Percentiles rank a stretch among this genome's conserved stretches.
Evolutionary conservation across 2,113 vertebrate genomes (phyloP).

Genomic region (Sigmodon hispidus): DNA sequence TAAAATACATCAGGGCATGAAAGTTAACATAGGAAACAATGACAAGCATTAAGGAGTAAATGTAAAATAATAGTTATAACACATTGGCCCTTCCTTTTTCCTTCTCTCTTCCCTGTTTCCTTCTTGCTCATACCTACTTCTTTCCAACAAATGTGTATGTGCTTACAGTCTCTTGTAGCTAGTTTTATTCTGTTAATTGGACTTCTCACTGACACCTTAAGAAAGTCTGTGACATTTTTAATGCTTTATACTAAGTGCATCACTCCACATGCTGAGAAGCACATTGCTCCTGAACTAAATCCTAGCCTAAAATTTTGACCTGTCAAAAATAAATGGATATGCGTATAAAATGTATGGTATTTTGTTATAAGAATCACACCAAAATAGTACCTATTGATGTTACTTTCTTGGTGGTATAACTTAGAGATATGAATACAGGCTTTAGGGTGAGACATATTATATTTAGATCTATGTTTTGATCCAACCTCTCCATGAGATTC

Average conservation of each 20-base stretch:
- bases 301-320: background rate
- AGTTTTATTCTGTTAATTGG: background rate
- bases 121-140: fast-evolving
- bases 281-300: background rate
- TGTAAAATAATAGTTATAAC: background rate
- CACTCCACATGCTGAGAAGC: background rate
- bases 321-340: background rate
- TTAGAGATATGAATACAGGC: background rate
- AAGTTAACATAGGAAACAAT: background rate
- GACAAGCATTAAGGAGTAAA: background rate
- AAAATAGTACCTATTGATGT: background rate
- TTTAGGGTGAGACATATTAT: background rate
- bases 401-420: background rate
- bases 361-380: background rate
- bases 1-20: background rate
- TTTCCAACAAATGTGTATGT: background rate
- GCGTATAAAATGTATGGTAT: background rate
- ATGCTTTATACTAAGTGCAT: too few relatives aligned
- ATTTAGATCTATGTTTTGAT: background rate
- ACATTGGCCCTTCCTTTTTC: background rate
- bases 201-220: background rate
- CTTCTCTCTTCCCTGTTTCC: fast-evolving
- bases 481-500: background rate
- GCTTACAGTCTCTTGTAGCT: background rate
- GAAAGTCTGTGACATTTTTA: background rate